These are phyloP conservation scores for Cantharis nigra DNA, from an alignment of 2,888 invertebrate genomes.

Conservation along the genomic window DNA sequence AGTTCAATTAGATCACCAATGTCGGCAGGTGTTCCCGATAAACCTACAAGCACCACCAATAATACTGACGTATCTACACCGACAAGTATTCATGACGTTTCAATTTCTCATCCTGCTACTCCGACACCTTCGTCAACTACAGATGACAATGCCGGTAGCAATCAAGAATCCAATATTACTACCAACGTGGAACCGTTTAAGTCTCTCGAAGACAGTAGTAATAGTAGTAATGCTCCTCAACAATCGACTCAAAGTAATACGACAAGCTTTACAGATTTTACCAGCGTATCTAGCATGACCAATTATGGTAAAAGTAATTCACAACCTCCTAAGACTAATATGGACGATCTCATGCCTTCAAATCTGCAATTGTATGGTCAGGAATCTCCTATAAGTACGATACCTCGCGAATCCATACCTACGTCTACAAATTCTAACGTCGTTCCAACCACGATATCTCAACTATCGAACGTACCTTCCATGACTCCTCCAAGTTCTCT, in stretches of 20 bases:
- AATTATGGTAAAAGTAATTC: conserved; percentile 47
- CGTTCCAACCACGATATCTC: conserved; percentile 17
- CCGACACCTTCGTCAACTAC: conserved; percentile 55
- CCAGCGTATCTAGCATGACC: conserved; percentile 54
- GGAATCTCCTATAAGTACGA: conserved; percentile 43
- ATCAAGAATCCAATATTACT: conserved; percentile 53
- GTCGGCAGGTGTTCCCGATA: conserved; percentile 51
- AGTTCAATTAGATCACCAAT: conserved; percentile 46
- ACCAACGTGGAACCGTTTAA: conserved; percentile 48
- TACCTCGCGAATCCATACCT: conserved; percentile 47
- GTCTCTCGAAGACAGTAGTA: conserved; percentile 48
- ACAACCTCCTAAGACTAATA: conserved; percentile 44
- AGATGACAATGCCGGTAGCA: conserved; percentile 50
- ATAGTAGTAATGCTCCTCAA: conserved; percentile 50
- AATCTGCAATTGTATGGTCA: conserved; percentile 40
- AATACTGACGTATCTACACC: conserved; percentile 41
- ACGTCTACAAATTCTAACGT: conserved; percentile 32
- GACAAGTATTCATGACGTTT: conserved; percentile 42
- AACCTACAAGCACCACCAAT: conserved; percentile 55
- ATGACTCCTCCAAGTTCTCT: conserved; percentile 3
- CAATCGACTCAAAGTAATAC: conserved; percentile 55
- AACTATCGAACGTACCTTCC: conserved; percentile 15
- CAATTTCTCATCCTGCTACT: conserved; percentile 53
- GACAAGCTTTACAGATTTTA: conserved; percentile 53
- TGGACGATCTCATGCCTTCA: conserved; percentile 54